Evolutionary conservation across 2,113 vertebrate species (phyloP).

Genomic region (Platichthys flesus): DNA sequence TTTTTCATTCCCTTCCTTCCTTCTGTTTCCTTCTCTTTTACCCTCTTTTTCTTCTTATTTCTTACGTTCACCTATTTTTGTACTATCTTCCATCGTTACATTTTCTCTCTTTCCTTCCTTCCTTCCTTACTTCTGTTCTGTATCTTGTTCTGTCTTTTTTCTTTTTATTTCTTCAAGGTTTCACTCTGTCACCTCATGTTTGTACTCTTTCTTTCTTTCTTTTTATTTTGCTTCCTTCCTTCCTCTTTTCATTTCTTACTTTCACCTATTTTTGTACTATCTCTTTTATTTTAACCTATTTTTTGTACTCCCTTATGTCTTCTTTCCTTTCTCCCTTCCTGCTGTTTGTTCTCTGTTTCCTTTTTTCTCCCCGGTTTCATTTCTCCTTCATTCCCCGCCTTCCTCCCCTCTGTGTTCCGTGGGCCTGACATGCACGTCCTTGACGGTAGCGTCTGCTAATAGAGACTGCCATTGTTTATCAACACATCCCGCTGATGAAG

Average conservation of each 20-base stretch:
- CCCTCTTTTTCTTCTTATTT: not conserved
- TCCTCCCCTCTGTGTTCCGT: not conserved
- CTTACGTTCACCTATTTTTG: too few species aligned
- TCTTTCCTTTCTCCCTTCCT: too few species aligned
- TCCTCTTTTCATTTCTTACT: not conserved
- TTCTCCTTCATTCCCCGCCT: not conserved
- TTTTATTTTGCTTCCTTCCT: not conserved
- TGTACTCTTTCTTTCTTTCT: not conserved
- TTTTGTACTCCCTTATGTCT: too few species aligned
- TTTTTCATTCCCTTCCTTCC: conserved; percentile 16
- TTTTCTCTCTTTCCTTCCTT: not conserved
- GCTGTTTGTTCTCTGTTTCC: not conserved
- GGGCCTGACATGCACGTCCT: conserved; percentile 34
- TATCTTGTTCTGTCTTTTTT: too few species aligned
- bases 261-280: too few species aligned
- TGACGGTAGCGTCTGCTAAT: conserved; percentile 60
- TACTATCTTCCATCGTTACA: too few species aligned
- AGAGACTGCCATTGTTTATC: conserved; percentile 60
- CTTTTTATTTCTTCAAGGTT: too few species aligned
- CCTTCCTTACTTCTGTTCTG: conserved; percentile 14
- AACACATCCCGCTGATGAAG: conserved; percentile 57
- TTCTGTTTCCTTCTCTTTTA: not conserved
- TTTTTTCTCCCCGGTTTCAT: not conserved
- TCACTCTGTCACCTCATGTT: too few species aligned
- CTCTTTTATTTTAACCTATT: too few species aligned